Percentiles rank a stretch among this genome's conserved stretches.
Conservation (phyloP, 2,888 invertebrate species). For the Drosophila hamatofila region DNA sequence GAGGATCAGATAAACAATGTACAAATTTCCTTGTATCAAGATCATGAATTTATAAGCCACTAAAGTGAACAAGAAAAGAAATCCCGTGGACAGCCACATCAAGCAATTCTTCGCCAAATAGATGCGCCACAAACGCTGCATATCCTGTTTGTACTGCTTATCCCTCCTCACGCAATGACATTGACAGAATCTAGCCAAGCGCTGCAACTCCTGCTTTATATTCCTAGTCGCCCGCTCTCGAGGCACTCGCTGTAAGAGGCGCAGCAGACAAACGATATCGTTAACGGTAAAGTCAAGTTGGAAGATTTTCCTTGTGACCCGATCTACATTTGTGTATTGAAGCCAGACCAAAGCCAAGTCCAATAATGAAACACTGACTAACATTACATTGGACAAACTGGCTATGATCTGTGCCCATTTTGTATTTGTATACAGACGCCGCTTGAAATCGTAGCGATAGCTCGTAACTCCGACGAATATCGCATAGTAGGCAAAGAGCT, state of each 20-base stretch:
- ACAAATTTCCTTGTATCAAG: rapidly evolving
- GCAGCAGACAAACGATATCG: constrained; percentile 28
- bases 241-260: constrained; percentile 25
- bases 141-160: background rate
- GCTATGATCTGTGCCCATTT: constrained; percentile 39
- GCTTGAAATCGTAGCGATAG: constrained; percentile 48
- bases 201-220: constrained; percentile 8
- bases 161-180: background rate
- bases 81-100: constrained; percentile 8
- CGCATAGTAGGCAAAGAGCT: constrained; percentile 29
- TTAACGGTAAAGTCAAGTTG: constrained; percentile 16
- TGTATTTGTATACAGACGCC: constrained; percentile 6
- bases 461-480: constrained; percentile 47
- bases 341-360: constrained; percentile 1
- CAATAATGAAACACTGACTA: rapidly evolving
- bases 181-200: constrained; percentile 18
- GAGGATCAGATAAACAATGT: too few species aligned
- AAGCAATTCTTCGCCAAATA: constrained; percentile 29
- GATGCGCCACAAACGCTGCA: constrained; percentile 12
- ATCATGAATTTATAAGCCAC: rapidly evolving
- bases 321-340: background rate
- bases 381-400: constrained; percentile 23
- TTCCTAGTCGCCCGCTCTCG: constrained; percentile 22
- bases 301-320: background rate
- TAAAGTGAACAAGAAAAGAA: background rate